A percentile compares a stretch with the other conserved stretches of the same genome.
Conservation (phyloP, 2,888 invertebrate species). For the Cryptus viduatorius region DNA sequence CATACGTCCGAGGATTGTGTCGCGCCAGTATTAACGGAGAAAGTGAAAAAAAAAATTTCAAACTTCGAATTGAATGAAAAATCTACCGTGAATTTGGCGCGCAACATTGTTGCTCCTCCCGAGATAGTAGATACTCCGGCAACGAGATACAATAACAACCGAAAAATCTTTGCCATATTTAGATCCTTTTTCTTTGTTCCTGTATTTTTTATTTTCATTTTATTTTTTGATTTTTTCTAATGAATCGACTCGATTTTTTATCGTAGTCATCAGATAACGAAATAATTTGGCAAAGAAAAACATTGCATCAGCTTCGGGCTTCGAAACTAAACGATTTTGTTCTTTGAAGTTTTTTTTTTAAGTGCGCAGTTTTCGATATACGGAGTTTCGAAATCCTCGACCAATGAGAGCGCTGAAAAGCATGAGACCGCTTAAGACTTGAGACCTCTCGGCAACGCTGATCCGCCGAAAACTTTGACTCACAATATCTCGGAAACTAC, state of each 20-base stretch:
- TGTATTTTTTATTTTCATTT: neutral
- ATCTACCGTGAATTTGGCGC: neutral
- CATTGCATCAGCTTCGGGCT: neutral
- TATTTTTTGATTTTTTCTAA: neutral
- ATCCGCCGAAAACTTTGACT: neutral
- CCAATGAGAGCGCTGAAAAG: neutral
- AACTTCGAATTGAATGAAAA: neutral
- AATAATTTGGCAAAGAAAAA: neutral
- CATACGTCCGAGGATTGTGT: slow-evolving; percentile 42
- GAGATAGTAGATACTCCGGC: slow-evolving; percentile 34
- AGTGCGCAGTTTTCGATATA: neutral
- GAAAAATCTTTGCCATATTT: slow-evolving; percentile 11
- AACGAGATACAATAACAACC: slow-evolving; percentile 31
- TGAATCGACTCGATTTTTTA: neutral
- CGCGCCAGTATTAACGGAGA: slow-evolving; percentile 18
- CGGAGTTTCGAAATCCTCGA: neutral
- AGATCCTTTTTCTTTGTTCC: slow-evolving; percentile 35
- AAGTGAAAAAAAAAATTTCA: neutral
- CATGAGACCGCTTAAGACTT: neutral
- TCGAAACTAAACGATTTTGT: neutral
- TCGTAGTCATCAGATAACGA: slow-evolving; percentile 2
- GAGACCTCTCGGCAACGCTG: neutral
- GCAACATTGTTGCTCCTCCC: slow-evolving; percentile 14
- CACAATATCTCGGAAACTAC: neutral
- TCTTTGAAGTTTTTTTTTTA: neutral